These are phyloP conservation scores for Actias luna DNA, from an alignment of 2,888 invertebrate genomes.

Conservation along the genomic window DNA sequence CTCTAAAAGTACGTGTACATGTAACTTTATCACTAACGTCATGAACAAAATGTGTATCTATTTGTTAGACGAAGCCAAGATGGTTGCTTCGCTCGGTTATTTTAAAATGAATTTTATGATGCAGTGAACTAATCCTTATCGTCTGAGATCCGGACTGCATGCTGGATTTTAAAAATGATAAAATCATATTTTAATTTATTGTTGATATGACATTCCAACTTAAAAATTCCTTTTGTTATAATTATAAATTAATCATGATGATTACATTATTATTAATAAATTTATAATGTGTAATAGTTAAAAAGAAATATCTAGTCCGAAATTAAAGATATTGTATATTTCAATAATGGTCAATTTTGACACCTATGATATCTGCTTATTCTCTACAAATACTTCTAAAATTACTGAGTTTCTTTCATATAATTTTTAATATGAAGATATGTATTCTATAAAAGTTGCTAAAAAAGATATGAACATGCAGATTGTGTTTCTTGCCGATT, in stretches of 20 bases:
- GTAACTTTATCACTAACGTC: neutral
- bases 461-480: too few relatives aligned
- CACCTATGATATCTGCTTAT: neutral
- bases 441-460: neutral
- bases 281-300: too few relatives aligned
- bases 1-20: constrained; percentile 32
- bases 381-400: neutral
- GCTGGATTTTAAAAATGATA: neutral
- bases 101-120: neutral
- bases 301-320: too few relatives aligned
- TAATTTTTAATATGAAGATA: neutral
- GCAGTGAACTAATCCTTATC: neutral
- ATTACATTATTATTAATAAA: too few relatives aligned
- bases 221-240: too few relatives aligned
- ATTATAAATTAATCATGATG: too few relatives aligned
- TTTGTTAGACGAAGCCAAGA: constrained; percentile 1
- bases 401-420: neutral
- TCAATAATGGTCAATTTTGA: neutral
- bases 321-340: neutral
- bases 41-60: neutral
- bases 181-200: too few relatives aligned
- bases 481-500: too few relatives aligned
- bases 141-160: neutral
- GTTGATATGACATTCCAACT: too few relatives aligned
- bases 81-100: neutral